Base-by-base conservation (phyloP, 2,888 invertebrate species). In the Dorcus hopei region DNA sequence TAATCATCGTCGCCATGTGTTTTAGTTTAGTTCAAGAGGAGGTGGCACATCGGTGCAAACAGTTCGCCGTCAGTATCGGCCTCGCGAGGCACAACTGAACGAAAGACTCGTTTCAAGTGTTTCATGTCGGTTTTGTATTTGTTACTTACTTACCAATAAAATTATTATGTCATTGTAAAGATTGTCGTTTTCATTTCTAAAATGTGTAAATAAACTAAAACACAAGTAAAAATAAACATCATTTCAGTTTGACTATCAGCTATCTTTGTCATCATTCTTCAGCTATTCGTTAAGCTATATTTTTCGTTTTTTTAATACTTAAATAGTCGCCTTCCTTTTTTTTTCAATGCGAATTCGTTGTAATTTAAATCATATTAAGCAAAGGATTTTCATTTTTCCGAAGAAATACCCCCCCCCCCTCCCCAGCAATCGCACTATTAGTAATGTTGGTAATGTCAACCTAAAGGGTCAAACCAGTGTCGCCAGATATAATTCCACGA, bases 1-100 rank as follows among this genome's bases (percentile, higher is more conserved):
- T 93, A 9, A 88, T 91, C 59, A 80, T 92, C 58, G 88, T 93
- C 70, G 91, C 92, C 8, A 92, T 91, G 90, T 89, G 91, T 55
- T 91, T 93, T 72, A 91, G 89, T 76, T 82, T 93, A 59, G 83
- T 92, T 57, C 92, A 93, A 74, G 91, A 91, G 67, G 91, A 91
- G 73, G 85, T 92, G 3, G 84, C 89, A 61, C 82, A 86, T 68
- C 85, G 87, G 72, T 90, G 89, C 79, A 85, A 86, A 68, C 86
- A 87, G 65, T 79, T 89, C 72, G 90, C 90, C 9, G 83, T 86
- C 64, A 85, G 83, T 73, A 80, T 90, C 70, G 89, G 90, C 60
- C 79, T 90, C 51, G 52, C 49, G 9, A 45, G 45, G 45, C 45
- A 45, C 45, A 19, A 45, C 45, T 45, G 23, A 45, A 19, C 14